phyloP scores from a whole-genome alignment of 2,113 vertebrate species.

The Origma solitaria region DNA sequence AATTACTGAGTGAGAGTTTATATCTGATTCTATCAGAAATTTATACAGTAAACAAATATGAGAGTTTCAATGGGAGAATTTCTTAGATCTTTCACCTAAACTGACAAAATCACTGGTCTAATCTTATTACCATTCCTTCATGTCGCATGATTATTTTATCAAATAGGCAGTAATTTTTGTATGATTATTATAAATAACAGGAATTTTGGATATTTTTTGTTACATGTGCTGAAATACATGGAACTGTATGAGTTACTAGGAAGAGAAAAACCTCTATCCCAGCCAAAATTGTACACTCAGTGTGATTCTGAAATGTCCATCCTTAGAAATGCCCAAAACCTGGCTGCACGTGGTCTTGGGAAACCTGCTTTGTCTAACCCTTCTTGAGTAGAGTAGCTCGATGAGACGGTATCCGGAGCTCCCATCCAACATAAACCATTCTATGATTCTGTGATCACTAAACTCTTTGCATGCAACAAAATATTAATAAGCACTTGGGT shows the following conservation, averaged over 20 bases:
- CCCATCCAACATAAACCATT: not conserved
- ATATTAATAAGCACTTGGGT: not conserved
- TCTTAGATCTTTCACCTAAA: not conserved
- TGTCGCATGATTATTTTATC: not conserved
- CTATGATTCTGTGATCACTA: not conserved
- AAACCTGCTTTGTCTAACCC: not conserved
- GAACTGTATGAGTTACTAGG: not conserved
- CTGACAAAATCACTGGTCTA: not conserved
- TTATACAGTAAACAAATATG: not conserved
- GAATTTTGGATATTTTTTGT: not conserved
- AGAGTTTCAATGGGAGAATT: not conserved
- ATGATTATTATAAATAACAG: not conserved
- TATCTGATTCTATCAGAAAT: not conserved
- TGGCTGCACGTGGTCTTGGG: not conserved
- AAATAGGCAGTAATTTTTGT: not conserved
- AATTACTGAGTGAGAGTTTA: not conserved
- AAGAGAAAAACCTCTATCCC: not conserved
- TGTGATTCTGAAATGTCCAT: not conserved
- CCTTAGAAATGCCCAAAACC: not conserved
- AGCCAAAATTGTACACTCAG: not conserved
- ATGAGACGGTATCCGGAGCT: not conserved
- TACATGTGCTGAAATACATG: not conserved
- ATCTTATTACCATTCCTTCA: not conserved
- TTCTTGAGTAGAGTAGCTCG: not conserved
- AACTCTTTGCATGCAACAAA: not conserved